A percentile compares a stretch with the other conserved stretches of the same genome.
These are phyloP conservation scores for Gallinago undulata DNA, from an alignment of 2,113 vertebrate species.

Conservation along the genomic window DNA sequence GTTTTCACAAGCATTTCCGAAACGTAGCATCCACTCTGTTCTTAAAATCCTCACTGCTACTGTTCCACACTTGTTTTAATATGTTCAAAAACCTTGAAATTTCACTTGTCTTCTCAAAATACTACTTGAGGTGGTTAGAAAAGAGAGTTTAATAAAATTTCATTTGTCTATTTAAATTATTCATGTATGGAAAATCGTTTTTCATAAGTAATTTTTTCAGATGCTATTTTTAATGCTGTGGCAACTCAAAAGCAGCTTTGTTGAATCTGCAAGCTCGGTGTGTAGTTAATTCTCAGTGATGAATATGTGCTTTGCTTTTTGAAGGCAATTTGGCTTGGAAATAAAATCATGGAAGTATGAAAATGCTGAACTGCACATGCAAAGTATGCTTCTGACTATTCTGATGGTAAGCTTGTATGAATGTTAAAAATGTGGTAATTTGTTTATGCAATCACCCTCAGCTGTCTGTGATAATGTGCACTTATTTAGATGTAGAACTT, in stretches of 20 bases:
- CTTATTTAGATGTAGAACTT: background rate
- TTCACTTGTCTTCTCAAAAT: background rate
- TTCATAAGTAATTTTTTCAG: slow-evolving; percentile 39
- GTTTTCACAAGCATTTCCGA: background rate
- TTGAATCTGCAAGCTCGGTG: slow-evolving; percentile 18
- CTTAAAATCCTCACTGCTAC: background rate
- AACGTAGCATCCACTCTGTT: background rate
- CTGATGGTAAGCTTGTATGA: background rate
- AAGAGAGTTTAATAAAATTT: slow-evolving; percentile 1
- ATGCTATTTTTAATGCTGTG: slow-evolving; percentile 39
- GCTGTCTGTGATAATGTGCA: background rate
- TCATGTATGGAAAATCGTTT: background rate
- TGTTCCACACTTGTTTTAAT: background rate
- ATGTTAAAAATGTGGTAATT: slow-evolving; percentile 12
- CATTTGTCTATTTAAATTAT: slow-evolving; percentile 18
- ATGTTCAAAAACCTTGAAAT: background rate
- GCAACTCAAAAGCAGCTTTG: slow-evolving; percentile 43
- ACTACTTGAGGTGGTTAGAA: background rate
- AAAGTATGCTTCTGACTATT: background rate
- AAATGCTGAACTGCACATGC: slow-evolving; percentile 50
- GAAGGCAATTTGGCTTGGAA: slow-evolving; percentile 44
- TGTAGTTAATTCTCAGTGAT: background rate
- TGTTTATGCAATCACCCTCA: slow-evolving; percentile 30
- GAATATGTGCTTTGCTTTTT: slow-evolving; percentile 44
- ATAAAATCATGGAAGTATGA: slow-evolving; percentile 30